A percentile compares a stretch with the other conserved stretches of the same genome.
Evolutionary conservation across 2,113 vertebrate genomes (phyloP).

Genomic region (Takifugu flavidus): DNA sequence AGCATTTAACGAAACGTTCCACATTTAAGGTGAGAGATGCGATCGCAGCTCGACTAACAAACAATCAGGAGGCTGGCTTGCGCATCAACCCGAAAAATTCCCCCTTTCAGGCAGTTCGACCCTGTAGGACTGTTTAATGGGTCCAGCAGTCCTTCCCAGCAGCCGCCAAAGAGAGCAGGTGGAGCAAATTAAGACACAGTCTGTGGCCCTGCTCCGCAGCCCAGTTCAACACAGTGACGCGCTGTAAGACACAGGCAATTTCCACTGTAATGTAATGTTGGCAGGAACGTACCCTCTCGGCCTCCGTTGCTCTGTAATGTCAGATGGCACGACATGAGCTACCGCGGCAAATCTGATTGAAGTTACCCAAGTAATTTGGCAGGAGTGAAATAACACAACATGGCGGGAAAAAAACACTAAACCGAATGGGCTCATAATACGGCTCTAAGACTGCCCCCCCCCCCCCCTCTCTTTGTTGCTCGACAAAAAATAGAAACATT

Average conservation of each 20-base stretch:
- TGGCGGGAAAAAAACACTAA: conserved; percentile 15
- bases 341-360: conserved; percentile 50
- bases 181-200: conserved; percentile 78
- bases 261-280: conserved; percentile 65
- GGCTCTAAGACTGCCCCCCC: neutral
- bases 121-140: conserved; percentile 83
- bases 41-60: neutral
- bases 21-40: conserved; percentile 16
- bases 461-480: neutral
- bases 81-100: neutral
- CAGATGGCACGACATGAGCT: conserved; percentile 59
- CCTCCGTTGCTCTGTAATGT: conserved; percentile 56
- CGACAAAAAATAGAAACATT: neutral
- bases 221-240: conserved; percentile 63
- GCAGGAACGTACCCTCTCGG: conserved; percentile 51
- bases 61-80: neutral
- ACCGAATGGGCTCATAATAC: too few relatives aligned
- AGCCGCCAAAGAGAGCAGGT: conserved; percentile 73
- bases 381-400: conserved; percentile 44
- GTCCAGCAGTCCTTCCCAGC: conserved; percentile 75
- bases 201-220: conserved; percentile 59
- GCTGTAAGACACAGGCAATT: conserved; percentile 71
- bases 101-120: conserved; percentile 51
- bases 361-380: conserved; percentile 58
- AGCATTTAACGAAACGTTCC: conserved; percentile 14